Conservation (phyloP, 2,113 vertebrate genomes). For the Sisor rabdophorus region DNA sequence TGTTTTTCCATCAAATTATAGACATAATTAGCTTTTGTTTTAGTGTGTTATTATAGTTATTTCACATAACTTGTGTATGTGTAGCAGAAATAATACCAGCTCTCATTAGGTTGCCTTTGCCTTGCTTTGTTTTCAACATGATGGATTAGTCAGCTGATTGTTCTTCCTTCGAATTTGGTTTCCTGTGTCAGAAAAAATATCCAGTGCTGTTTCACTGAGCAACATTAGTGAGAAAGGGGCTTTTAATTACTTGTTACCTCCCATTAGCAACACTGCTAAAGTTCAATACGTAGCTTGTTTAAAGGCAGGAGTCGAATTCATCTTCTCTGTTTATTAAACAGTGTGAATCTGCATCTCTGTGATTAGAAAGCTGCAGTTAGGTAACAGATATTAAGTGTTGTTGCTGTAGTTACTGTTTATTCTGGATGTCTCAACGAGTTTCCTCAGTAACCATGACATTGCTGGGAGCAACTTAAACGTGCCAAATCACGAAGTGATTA, state of each 20-base stretch:
- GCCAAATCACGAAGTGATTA: conserved; percentile 19
- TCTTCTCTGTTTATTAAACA: neutral
- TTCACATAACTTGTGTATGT: conserved; percentile 4
- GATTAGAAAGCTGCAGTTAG: conserved; percentile 11
- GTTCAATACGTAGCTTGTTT: neutral
- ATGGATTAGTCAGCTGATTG: conserved; percentile 17
- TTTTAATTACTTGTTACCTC: conserved; percentile 24
- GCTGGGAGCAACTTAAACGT: conserved; percentile 7
- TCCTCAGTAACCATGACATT: conserved; percentile 40
- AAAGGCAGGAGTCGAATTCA: neutral
- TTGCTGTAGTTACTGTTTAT: conserved; percentile 26
- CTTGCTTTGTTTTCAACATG: conserved; percentile 13
- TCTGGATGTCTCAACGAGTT: conserved; percentile 20
- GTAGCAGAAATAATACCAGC: neutral
- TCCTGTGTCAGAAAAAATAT: conserved; percentile 4
- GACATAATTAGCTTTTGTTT: neutral
- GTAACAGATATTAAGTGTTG: conserved; percentile 8
- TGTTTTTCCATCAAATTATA: neutral
- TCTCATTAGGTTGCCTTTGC: neutral
- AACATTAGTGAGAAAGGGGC: conserved; percentile 33
- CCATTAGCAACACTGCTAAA: neutral
- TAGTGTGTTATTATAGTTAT: conserved; percentile 1
- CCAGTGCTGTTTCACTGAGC: conserved; percentile 2
- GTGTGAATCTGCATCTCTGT: conserved; percentile 1
- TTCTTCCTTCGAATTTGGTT: neutral